Conservation (phyloP, 2,888 invertebrate species). For the Lasioglossum leucozonium region DNA sequence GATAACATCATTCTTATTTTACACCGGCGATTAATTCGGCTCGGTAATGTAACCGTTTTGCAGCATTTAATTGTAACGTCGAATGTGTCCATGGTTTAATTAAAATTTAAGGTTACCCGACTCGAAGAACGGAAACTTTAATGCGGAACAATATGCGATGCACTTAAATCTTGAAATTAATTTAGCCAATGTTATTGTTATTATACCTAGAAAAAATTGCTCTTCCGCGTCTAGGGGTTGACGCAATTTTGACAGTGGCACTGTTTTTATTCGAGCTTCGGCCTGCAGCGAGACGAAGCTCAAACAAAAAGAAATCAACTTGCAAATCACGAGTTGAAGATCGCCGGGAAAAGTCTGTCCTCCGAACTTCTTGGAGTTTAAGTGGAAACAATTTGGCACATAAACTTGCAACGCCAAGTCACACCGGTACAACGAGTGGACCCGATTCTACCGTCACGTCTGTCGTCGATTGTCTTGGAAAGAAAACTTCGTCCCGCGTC, state of each 20-base stretch:
- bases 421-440: slow-evolving; percentile 3
- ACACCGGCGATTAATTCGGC: slow-evolving; percentile 11
- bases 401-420: slow-evolving; percentile 14
- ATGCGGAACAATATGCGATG: neutral
- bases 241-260: neutral
- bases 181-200: too few species aligned
- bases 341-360: neutral
- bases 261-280: neutral
- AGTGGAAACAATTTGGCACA: slow-evolving; percentile 13
- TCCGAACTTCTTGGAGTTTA: neutral
- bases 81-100: neutral
- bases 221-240: neutral
- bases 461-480: slow-evolving; percentile 45
- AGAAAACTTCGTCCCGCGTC: slow-evolving; percentile 44
- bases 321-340: neutral
- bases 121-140: neutral
- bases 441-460: slow-evolving; percentile 46
- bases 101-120: neutral
- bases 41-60: slow-evolving; percentile 16
- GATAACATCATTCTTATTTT: slow-evolving; percentile 18
- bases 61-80: neutral
- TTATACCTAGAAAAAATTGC: neutral
- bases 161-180: neutral
- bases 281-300: neutral
- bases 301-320: neutral